These are phyloP conservation scores for Cryptosula pallasiana DNA, from an alignment of 2,888 invertebrate species.

Conservation along the genomic window DNA sequence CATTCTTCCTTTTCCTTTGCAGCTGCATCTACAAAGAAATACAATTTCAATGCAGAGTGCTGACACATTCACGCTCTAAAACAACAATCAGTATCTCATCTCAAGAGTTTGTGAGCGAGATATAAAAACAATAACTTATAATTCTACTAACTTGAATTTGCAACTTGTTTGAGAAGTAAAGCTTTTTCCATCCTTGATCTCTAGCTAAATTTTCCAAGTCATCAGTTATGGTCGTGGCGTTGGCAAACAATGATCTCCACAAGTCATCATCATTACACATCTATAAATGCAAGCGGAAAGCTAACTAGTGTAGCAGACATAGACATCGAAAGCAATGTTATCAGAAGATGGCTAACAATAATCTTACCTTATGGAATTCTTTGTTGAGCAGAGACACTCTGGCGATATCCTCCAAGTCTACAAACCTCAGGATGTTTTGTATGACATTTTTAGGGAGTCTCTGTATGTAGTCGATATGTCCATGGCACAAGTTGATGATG, in stretches of 20 bases:
- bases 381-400: constrained; percentile 38
- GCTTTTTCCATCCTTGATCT: constrained; percentile 47
- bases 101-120: no score
- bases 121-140: no score
- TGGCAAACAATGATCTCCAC: constrained; percentile 45
- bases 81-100: no score
- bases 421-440: constrained; percentile 35
- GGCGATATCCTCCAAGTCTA: constrained; percentile 48
- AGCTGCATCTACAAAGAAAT: constrained; percentile 16
- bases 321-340: neutral
- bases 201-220: constrained; percentile 42
- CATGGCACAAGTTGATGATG: constrained; percentile 35
- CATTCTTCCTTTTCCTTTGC: constrained; percentile 19
- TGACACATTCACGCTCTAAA: no score
- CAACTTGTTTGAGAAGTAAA: constrained; percentile 52
- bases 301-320: neutral
- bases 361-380: constrained; percentile 40
- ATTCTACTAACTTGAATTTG: constrained; percentile 48
- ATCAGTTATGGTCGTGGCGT: constrained; percentile 39
- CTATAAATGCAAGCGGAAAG: constrained; percentile 28
- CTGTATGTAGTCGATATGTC: constrained; percentile 42
- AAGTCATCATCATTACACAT: constrained; percentile 41
- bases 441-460: constrained; percentile 39
- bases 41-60: no score
- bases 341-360: neutral